Base-by-base conservation (phyloP, 2,113 vertebrate species). In the Taurulus bubalis region DNA sequence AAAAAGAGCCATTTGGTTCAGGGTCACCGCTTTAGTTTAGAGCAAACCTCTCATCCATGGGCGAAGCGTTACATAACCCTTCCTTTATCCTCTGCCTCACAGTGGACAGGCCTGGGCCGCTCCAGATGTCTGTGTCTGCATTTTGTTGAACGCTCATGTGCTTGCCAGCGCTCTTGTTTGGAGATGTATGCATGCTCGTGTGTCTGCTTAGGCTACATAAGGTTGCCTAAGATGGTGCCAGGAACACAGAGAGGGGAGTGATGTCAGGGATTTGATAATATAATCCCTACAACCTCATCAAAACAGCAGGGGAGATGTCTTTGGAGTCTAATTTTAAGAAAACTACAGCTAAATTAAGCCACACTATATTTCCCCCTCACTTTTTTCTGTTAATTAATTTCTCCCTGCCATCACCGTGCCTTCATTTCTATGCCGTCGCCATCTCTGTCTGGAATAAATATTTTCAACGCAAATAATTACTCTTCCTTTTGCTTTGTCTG, bases 401-500 rank as follows among this genome's bases (percentile, higher is more conserved):
- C 36, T 40, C 55, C 69, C 71, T 51, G 58, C 66, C 22, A 51
- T 56, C 11, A 15, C 42, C 2, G 10, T 64, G 62, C 68, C 71
- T 87, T 83, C 85, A 85, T 89, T 93, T 92, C 76, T 71, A 80
- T 69, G 38, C 51, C 26, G 55, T 76, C 58, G 30, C 60, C 79
- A 69, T 77, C 56, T 32, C 74, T 71, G 83, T 79, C 83, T 64
- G 47, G 20, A 66, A 84, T 85, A 89, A 75, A 87, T 89, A 79
- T 90, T 92, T 64, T 82, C 83, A 87, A 85, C 83, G 77, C 79
- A 87, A 79, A 93, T 86, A 89, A 93, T 77, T 53, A 63, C 83
- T 79, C 22, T 16, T 45, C 63, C 28, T 85, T 32, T 77, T 85
- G 75, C 86, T 89, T 83, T 76, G 77, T 88, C 84, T 89, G 76